These are phyloP conservation scores for Muntiacus reevesi DNA, from an alignment of 2,113 vertebrate genomes.

Conservation along the genomic window DNA sequence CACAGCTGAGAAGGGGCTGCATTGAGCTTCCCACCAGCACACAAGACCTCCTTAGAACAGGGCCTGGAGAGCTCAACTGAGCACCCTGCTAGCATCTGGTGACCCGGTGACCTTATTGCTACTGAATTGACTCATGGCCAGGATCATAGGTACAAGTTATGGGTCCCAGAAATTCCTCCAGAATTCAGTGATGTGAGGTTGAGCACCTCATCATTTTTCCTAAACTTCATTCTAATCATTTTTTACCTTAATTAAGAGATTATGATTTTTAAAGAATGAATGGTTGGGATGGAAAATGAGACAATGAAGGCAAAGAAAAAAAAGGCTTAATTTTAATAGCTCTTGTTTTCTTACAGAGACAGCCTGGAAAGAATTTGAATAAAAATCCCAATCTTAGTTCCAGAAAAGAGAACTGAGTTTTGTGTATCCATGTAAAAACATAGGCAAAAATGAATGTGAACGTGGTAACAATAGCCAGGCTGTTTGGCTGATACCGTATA, in stretches of 20 bases:
- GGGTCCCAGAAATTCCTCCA: neutral
- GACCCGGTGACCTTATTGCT: neutral
- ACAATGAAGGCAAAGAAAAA: neutral
- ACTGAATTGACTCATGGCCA: neutral
- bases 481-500: fast-evolving
- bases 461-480: neutral
- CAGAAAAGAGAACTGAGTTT: neutral
- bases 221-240: neutral
- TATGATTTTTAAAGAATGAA: neutral
- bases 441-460: neutral
- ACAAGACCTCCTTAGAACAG: neutral
- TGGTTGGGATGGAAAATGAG: neutral
- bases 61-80: neutral
- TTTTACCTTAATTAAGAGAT: neutral
- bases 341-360: neutral
- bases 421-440: neutral
- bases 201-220: neutral
- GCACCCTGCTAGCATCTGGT: neutral
- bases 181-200: neutral
- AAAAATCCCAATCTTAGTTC: neutral
- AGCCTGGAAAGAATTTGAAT: neutral
- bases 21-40: neutral
- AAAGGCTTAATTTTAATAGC: neutral
- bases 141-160: neutral
- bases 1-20: neutral